Conservation (phyloP, 1,140 invertebrate species). For the Polypedilum pembai region DNA sequence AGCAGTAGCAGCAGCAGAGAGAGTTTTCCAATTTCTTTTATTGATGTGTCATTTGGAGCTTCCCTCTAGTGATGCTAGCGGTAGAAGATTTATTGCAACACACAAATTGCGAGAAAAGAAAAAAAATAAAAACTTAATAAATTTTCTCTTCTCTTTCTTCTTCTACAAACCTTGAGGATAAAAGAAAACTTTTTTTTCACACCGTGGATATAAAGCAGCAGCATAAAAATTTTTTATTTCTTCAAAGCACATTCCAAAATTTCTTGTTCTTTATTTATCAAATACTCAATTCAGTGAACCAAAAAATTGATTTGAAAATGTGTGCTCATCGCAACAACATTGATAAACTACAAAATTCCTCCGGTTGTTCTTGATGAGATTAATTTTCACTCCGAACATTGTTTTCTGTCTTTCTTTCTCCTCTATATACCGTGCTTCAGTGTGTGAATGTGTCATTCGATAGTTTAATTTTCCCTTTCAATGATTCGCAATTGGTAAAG, state of each 20-base stretch:
- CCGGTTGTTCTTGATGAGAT: not conserved
- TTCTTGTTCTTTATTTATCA: not conserved
- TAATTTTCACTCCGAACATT: not conserved
- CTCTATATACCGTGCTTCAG: too few relatives aligned
- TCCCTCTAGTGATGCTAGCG: not conserved
- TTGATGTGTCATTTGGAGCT: constrained; percentile 11
- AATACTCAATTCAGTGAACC: constrained; percentile 15
- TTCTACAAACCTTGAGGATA: too few relatives aligned
- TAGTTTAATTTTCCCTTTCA: constrained; percentile 2
- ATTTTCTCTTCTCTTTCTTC: too few relatives aligned
- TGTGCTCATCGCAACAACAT: not conserved
- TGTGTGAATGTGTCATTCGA: not conserved
- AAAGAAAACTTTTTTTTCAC: too few relatives aligned
- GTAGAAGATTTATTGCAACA: not conserved
- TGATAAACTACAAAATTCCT: not conserved
- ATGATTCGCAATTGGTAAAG: not conserved
- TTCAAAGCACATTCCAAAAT: not conserved
- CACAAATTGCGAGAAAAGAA: not conserved
- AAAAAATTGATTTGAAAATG: constrained; percentile 22
- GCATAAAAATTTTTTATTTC: too few relatives aligned
- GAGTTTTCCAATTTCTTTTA: constrained; percentile 18
- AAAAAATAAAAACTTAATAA: too few relatives aligned
- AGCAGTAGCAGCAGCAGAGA: not conserved
- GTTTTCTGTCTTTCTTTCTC: too few relatives aligned
- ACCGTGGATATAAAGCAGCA: too few relatives aligned